Percentiles rank a stretch among this genome's conserved stretches.
These are phyloP conservation scores for Scrobipalpa atriplicella DNA, from an alignment of 2,888 invertebrate genomes.

Conservation along the genomic window DNA sequence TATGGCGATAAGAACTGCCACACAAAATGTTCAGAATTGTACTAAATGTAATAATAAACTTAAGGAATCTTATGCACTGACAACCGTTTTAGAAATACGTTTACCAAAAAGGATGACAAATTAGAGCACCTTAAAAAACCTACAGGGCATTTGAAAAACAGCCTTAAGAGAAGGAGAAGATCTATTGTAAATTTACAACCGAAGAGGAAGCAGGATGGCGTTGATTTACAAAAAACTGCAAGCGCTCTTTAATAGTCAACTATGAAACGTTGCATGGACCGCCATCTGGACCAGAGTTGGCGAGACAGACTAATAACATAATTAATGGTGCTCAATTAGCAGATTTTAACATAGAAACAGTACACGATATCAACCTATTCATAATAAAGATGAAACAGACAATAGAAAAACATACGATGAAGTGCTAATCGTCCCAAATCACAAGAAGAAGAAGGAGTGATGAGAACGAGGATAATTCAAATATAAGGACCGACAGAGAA, in stretches of 20 bases:
- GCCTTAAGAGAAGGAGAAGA: constrained; percentile 59
- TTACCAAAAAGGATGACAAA: constrained; percentile 55
- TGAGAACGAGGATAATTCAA: constrained; percentile 41
- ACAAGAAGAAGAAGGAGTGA: constrained; percentile 38
- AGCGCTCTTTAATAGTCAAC: constrained; percentile 54
- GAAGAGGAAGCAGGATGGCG: constrained; percentile 28
- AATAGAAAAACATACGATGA: constrained; percentile 33
- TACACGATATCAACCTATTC: constrained; percentile 46
- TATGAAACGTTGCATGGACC: constrained; percentile 58
- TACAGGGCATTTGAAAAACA: constrained; percentile 62
- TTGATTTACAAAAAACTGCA: constrained; percentile 39
- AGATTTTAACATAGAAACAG: constrained; percentile 66
- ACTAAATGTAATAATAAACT: constrained; percentile 27
- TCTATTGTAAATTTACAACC: constrained; percentile 32
- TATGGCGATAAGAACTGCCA: neutral
- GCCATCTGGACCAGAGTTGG: constrained; percentile 41
- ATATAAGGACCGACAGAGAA: constrained; percentile 22
- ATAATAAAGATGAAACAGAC: constrained; percentile 20
- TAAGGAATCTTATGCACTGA: constrained; percentile 44
- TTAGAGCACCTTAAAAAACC: constrained; percentile 42
- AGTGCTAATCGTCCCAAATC: constrained; percentile 32
- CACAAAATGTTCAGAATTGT: constrained; percentile 13
- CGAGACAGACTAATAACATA: constrained; percentile 42
- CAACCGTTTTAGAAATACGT: constrained; percentile 60
- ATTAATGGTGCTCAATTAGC: constrained; percentile 59